phyloP scores from a whole-genome alignment of 2,113 vertebrate species.

The Phalacrocorax brasilianus region DNA sequence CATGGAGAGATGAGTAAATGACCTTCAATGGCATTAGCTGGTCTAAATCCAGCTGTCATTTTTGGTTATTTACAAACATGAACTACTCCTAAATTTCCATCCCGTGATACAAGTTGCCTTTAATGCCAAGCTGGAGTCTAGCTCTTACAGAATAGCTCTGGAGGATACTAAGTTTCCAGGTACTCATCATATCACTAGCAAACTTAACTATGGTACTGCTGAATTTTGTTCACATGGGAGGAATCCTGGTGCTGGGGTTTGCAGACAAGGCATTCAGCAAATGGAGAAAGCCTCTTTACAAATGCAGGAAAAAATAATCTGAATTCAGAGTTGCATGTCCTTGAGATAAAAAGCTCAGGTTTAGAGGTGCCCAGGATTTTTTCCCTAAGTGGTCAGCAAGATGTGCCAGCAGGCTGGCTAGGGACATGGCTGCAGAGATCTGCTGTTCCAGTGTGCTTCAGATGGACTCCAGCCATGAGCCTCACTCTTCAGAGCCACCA shows the following conservation, averaged over 20 bases:
- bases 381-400: accelerated
- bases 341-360: neutral
- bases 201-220: neutral
- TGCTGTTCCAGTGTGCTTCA: neutral
- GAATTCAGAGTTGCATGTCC: neutral
- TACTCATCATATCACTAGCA: neutral
- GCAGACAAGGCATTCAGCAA: neutral
- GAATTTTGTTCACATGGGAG: neutral
- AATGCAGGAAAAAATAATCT: neutral
- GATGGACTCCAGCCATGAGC: neutral
- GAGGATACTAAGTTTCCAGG: neutral
- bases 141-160: neutral
- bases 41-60: neutral
- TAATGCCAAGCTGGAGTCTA: neutral
- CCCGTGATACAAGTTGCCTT: neutral
- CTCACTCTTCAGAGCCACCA: neutral
- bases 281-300: neutral
- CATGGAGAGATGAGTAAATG: neutral
- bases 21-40: neutral
- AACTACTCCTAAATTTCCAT: neutral
- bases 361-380: neutral
- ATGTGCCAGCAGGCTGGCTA: neutral
- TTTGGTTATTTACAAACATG: neutral
- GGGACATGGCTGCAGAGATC: neutral
- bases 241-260: neutral